phyloP scores from a whole-genome alignment of 35 echinoderm and acorn worm genomes.

The Acanthaster planci region DNA sequence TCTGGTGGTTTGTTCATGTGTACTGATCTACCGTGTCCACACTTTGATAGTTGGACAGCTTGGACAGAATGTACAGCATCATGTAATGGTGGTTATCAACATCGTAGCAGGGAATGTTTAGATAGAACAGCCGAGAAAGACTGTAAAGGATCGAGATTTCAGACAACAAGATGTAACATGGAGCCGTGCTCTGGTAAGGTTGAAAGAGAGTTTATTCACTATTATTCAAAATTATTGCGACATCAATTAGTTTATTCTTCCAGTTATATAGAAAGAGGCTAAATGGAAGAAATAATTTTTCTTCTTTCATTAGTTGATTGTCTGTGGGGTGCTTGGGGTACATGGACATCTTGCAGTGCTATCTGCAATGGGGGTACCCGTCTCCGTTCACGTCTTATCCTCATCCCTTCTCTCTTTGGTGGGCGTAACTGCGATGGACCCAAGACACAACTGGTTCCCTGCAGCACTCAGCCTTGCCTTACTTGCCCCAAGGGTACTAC shows the following conservation, averaged over 20 bases:
- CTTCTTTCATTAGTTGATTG: not conserved
- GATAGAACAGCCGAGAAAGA: not conserved
- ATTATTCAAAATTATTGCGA: no score
- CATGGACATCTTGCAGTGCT: constrained; percentile 50
- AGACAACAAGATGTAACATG: not conserved
- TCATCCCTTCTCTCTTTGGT: not conserved
- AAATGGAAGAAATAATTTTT: not conserved
- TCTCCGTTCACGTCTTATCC: constrained; percentile 3
- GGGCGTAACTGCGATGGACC: not conserved
- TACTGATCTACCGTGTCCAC: constrained; percentile 37
- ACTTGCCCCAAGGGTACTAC: not conserved
- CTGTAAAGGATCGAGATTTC: not conserved
- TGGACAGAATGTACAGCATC: constrained; percentile 56
- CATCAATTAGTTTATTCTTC: no score
- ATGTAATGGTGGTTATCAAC: constrained; percentile 43
- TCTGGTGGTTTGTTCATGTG: constrained; percentile 43
- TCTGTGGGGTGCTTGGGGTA: constrained; percentile 38
- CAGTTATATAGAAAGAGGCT: not conserved
- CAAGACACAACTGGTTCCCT: not conserved
- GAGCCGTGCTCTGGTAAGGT: not conserved
- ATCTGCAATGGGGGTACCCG: constrained; percentile 38
- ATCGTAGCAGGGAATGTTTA: constrained; percentile 27
- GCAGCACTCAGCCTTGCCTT: not conserved
- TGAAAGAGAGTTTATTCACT: no score
- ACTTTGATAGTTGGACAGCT: constrained; percentile 48